phyloP scores from a whole-genome alignment of 2,113 vertebrate species.

The Xyrauchen texanus region DNA sequence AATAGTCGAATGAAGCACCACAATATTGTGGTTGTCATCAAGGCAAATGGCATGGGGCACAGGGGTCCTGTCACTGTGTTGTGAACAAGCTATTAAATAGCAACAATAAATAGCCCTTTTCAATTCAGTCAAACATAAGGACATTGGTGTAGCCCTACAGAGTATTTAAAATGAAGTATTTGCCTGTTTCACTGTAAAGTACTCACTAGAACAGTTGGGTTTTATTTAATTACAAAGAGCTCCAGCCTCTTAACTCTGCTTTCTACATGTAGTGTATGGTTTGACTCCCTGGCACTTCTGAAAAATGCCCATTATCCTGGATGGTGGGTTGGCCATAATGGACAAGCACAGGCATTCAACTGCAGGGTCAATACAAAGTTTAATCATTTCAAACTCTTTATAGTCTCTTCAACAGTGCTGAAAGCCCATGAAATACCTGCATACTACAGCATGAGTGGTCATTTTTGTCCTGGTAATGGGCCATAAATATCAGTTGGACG shows the following conservation, averaged over 20 bases:
- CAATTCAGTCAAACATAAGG: slow-evolving; percentile 48
- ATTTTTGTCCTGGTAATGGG: slow-evolving; percentile 48
- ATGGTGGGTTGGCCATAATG: slow-evolving; percentile 65
- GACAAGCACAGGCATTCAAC: slow-evolving; percentile 66
- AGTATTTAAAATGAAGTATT: slow-evolving; percentile 54
- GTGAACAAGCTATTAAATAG: slow-evolving; percentile 44
- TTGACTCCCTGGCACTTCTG: slow-evolving; percentile 52
- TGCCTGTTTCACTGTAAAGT: slow-evolving; percentile 49
- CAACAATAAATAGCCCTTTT: slow-evolving; percentile 37
- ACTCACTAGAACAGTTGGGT: slow-evolving; percentile 52
- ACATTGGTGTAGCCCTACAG: slow-evolving; percentile 44
- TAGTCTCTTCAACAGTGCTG: slow-evolving; percentile 67
- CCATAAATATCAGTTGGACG: slow-evolving; percentile 40
- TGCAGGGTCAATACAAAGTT: slow-evolving; percentile 70
- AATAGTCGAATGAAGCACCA: not conserved
- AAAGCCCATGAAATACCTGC: slow-evolving; percentile 66
- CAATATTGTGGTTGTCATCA: not conserved
- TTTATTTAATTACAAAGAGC: slow-evolving; percentile 66
- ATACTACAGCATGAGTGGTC: slow-evolving; percentile 62
- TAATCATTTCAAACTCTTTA: slow-evolving; percentile 72
- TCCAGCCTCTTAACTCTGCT: slow-evolving; percentile 59
- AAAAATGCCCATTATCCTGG: slow-evolving; percentile 62
- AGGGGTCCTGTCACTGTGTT: slow-evolving; percentile 34
- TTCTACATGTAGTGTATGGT: slow-evolving; percentile 51
- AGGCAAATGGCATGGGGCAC: not conserved